Evolutionary conservation across 2,888 invertebrate genomes (phyloP).

Genomic region (Hybos culiciformis): DNA sequence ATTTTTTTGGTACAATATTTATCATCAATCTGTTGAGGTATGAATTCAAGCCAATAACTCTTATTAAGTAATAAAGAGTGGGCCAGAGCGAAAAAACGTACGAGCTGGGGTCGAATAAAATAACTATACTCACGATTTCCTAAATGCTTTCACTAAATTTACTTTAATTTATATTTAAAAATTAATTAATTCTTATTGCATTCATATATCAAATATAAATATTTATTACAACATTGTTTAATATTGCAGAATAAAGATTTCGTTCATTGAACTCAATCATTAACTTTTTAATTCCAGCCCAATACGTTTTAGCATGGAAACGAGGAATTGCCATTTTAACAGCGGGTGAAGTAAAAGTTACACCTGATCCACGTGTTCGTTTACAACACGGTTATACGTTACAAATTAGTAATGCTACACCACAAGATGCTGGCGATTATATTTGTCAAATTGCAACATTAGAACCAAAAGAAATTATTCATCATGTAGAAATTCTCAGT

Average conservation of each 20-base stretch:
- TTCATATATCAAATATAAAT: too few species aligned
- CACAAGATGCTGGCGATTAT: constrained; percentile 44
- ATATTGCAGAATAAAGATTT: neutral
- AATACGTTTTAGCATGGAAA: constrained; percentile 43
- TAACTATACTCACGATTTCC: too few species aligned
- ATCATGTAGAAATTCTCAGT: constrained; percentile 45
- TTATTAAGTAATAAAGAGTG: too few species aligned
- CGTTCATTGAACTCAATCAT: neutral
- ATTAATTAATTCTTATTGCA: too few species aligned
- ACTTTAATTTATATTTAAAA: too few species aligned
- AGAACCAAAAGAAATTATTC: constrained; percentile 42
- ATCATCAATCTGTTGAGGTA: too few species aligned
- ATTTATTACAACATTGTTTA: neutral
- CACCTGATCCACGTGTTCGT: constrained; percentile 40
- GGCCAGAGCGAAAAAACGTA: too few species aligned
- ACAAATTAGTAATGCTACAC: constrained; percentile 41
- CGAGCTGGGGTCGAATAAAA: too few species aligned
- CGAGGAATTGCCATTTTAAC: constrained; percentile 42
- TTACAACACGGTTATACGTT: constrained; percentile 43
- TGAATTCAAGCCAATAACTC: too few species aligned
- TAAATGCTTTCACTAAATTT: too few species aligned
- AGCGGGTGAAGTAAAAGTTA: constrained; percentile 42
- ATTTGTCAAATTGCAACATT: constrained; percentile 44
- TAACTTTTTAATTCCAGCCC: constrained; percentile 35
- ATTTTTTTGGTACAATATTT: too few species aligned